Evolutionary conservation across 2,797 vertebrate species (phyloP), one percentile per base, ranked within the genome.

Genomic region (Naso thynnoides): DNA sequence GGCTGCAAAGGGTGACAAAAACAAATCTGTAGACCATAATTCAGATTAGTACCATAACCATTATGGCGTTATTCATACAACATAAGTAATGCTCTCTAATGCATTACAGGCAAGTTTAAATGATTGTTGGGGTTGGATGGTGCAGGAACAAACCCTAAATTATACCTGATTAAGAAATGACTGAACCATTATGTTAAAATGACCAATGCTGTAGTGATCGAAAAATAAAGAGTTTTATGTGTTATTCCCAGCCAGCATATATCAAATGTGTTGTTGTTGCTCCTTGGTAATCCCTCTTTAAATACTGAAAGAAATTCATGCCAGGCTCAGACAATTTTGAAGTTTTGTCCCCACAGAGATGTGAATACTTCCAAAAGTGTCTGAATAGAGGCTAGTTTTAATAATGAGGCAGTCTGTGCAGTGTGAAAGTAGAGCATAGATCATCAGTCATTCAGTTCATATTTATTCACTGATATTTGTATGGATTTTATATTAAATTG

Each of bases 301-400:
- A 62, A 62, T 53, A 23, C 23, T 39, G n/a, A 72, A 48, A 78
- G 4, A 74, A 81, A 85, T 79, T 84, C 73, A 52, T 9, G 55
- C 36, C 41, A 76, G 53, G 66, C 5, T 29, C 33, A 59, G 9
- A 4, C 10, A 27, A 16, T 58, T 63, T 49, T 23, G 0, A 56
- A 44, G 11, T 58, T 65, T 55, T 47, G 3, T 41, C 61, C 70
- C 23, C 0, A 8, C 15, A 60, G 53, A 50, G 49, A 45, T 65
- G 59, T 15, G 58, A 69, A 76, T 29, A 11, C 42, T 36, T 33
- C 16, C 29, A 63, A 39, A 58, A 21, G 19, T 38, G 13, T 55
- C 19, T 27, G 61, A 45, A 63, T 52, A 11, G 33, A 42, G n/a
- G 38, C 8, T 29, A 8, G 1, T 1, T 62, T 74, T 49, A 44